Base-by-base conservation (phyloP, 2,797 vertebrate genomes). In the Spinus pinus region DNA sequence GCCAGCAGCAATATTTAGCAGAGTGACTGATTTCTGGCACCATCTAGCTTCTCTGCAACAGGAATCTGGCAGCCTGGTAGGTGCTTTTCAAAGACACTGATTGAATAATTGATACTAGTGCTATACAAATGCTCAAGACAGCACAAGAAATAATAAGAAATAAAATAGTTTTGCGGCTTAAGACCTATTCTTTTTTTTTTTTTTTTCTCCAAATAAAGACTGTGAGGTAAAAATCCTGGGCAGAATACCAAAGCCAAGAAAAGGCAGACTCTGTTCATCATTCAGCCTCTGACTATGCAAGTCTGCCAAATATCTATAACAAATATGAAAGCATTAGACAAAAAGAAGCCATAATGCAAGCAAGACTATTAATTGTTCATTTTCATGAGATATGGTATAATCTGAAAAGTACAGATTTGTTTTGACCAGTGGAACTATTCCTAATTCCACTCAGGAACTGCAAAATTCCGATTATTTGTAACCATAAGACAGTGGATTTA, bases 11-110 rank as follows among this genome's bases (percentile, higher is more conserved):
- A 94, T 92, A 95, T 95, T 96, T 95, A 95, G 94, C 83, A 41
- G 80, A 94, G 60, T 95, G 92, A 95, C 88, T 95, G 94, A 95
- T 95, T 97, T 81, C 92, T 95, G 94, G 95, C 95, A 96, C 71
- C 62, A 62, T 81, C 84, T 80, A 85, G 4, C 53, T 87, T 87
- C 78, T 90, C 83, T 89, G 51, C 93, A 86, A 80, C 58, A 60
- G 56, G 56, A 84, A 92, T 80, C 94, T 95, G 94, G 93, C 94
- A 97, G 88, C 49, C 46, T 90, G 62, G 73, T 75, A 94, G 83
- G 70, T 78, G 62, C 81, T 88, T 92, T 90, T 93, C 86, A 96
- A 75, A 94, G 83, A 82, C 4, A 3, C 18, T 94, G 90, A 93
- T 90, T 75, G 77, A 95, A 75, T 80, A 80, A 84, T 64, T 92